phyloP scores from a whole-genome alignment of 1,140 invertebrate genomes.

The Trichonephila clavata region DNA sequence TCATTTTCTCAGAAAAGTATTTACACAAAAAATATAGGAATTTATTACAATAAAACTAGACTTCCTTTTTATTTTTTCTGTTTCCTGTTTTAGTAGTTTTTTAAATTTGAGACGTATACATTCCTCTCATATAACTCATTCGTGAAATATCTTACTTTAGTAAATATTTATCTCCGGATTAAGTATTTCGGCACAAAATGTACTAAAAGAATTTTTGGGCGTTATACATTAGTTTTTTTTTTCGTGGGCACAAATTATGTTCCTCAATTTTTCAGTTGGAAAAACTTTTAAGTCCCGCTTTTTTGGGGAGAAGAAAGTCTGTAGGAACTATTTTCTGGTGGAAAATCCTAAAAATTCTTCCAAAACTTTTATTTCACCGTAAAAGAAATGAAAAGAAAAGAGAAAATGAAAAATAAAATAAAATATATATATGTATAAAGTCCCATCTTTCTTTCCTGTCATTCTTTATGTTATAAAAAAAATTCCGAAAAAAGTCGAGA shows the following conservation, averaged over 20 bases:
- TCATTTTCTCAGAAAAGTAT: background rate
- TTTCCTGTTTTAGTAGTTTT: background rate
- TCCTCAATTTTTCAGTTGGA: constrained; percentile 21
- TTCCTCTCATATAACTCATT: background rate
- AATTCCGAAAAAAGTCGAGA: constrained; percentile 35
- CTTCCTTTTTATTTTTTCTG: background rate
- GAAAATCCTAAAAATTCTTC: constrained; percentile 65
- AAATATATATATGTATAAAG: background rate
- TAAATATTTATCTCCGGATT: constrained; percentile 13
- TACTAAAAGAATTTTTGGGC: background rate
- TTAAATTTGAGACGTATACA: background rate
- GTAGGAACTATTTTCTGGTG: constrained; percentile 39
- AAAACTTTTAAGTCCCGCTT: constrained; percentile 37
- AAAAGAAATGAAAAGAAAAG: background rate
- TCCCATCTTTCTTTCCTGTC: background rate
- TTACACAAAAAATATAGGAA: background rate
- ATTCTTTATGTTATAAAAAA: background rate
- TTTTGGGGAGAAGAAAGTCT: background rate
- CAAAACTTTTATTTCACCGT: constrained; percentile 57
- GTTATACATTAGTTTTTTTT: background rate
- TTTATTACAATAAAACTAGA: background rate
- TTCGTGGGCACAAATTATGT: background rate
- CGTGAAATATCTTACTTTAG: background rate
- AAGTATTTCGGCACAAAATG: background rate
- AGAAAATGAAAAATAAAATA: background rate